Base-by-base conservation (phyloP, 2,888 invertebrate genomes). In the Drosophila peninsularis region DNA sequence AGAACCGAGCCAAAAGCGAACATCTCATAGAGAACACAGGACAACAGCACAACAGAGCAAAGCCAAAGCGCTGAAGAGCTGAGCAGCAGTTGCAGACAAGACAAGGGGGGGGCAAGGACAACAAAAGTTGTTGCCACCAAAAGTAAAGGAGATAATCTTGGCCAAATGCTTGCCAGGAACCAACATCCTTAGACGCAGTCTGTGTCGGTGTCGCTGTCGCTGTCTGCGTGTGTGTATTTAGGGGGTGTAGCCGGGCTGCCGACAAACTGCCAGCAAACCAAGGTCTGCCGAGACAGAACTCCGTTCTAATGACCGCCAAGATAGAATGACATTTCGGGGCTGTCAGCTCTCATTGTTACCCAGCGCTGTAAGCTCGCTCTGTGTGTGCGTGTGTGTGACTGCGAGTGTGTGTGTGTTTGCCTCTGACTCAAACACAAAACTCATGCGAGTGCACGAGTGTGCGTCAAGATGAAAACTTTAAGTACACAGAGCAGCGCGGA, bases 301-400 rank as follows among this genome's bases (percentile, higher is more conserved):
- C 89, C 76, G 79, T 86, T 88, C 88, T 87, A 87, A 88, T 87
- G 90, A 87, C 87, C 87, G 89, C 89, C 87, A 90, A 89, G 89
- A 87, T 90, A 82, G 87, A 89, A 90, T 87, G 90, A 90, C 90
- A 87, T 90, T 90, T 87, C 57, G 70, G 87, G 83, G 81, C 89
- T 86, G 85, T 86, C 89, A 89, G 89, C 78, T 85, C 75, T 85
- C 88, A 88, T 86, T 86, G 89, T 86, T 88, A 81, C 76, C 68
- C 77, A 65, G 63, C 55, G 86, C 55, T 63, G 57, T 60, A 10
- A 7, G 14, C 19, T 47, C 10, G 30, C n/a, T 17, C 11, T 11
- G 30, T 13, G 30, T 17, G 13, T 6, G 30, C 11, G 27, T n/a
- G 4, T 10, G 4, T 27, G 27, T 45, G n/a, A 14, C 24, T 44